Percentiles rank a stretch among this genome's conserved stretches.
Evolutionary conservation across 2,888 invertebrate species (phyloP).

Genomic region (Rhamnusium bicolor): DNA sequence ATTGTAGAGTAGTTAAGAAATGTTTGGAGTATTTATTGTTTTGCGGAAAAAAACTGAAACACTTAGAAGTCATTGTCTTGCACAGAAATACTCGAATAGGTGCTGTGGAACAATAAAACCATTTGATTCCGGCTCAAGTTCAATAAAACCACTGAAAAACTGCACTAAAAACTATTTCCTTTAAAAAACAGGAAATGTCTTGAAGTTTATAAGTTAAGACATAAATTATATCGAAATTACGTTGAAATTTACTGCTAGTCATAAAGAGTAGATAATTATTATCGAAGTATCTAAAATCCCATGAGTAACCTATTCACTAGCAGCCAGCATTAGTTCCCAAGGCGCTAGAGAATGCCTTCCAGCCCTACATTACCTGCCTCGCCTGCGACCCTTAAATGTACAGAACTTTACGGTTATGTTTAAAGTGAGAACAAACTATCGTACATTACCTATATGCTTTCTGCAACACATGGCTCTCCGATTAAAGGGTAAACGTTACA

Average conservation of each 20-base stretch:
- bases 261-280: constrained; percentile 42
- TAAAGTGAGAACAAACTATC: constrained; percentile 62
- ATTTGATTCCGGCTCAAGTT: not conserved
- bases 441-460: constrained; percentile 62
- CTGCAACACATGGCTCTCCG: constrained; percentile 63
- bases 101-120: no score
- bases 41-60: no score
- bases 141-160: not conserved
- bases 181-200: not conserved
- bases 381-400: constrained; percentile 43
- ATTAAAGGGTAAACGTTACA: constrained; percentile 65
- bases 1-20: no score
- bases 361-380: constrained; percentile 26
- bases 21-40: no score
- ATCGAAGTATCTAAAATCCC: constrained; percentile 34
- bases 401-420: constrained; percentile 63
- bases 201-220: not conserved
- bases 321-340: constrained; percentile 30
- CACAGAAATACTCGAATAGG: not conserved
- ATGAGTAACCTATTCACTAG: constrained; percentile 32
- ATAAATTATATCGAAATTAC: constrained; percentile 20
- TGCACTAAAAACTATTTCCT: not conserved
- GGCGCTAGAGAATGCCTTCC: constrained; percentile 33
- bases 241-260: constrained; percentile 33
- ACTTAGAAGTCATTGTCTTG: no score